A percentile compares a stretch with the other conserved stretches of the same genome.
phyloP scores from a whole-genome alignment of 2,888 invertebrate genomes.

The Caprella mutica region DNA sequence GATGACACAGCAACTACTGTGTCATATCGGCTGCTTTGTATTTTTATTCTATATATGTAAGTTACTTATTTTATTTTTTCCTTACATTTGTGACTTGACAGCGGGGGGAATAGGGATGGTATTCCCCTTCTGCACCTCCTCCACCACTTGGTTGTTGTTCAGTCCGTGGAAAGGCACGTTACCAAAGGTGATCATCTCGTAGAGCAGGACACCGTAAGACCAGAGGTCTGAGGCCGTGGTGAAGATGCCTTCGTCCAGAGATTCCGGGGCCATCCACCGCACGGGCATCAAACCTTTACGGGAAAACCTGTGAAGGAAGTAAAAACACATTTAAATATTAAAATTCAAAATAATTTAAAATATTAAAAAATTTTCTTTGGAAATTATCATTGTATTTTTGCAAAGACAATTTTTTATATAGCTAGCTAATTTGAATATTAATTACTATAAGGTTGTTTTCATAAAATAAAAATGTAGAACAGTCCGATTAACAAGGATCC shows the following conservation, averaged over 20 bases:
- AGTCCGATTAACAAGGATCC: no score
- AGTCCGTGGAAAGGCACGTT: conserved; percentile 80
- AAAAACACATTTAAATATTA: neutral
- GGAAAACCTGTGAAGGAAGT: conserved; percentile 4
- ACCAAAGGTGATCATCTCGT: conserved; percentile 78
- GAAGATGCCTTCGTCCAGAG: conserved; percentile 66
- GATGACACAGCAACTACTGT: no score
- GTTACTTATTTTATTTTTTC: neutral
- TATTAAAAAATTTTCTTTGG: neutral
- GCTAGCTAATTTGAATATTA: neutral
- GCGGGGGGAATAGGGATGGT: conserved; percentile 63
- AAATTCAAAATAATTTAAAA: neutral
- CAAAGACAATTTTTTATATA: neutral
- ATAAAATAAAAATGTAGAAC: no score
- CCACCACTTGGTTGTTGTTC: conserved; percentile 71
- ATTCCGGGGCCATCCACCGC: conserved; percentile 89
- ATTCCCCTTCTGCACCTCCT: conserved; percentile 58
- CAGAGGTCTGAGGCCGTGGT: conserved; percentile 79
- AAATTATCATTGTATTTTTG: neutral
- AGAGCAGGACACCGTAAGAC: conserved; percentile 77
- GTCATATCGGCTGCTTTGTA: no score
- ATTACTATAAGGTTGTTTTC: neutral
- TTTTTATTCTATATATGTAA: neutral
- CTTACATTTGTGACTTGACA: conserved; percentile 61
- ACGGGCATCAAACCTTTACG: conserved; percentile 63